These are phyloP conservation scores for Steromphala cineraria DNA, from an alignment of 2,888 invertebrate species.

Conservation along the genomic window DNA sequence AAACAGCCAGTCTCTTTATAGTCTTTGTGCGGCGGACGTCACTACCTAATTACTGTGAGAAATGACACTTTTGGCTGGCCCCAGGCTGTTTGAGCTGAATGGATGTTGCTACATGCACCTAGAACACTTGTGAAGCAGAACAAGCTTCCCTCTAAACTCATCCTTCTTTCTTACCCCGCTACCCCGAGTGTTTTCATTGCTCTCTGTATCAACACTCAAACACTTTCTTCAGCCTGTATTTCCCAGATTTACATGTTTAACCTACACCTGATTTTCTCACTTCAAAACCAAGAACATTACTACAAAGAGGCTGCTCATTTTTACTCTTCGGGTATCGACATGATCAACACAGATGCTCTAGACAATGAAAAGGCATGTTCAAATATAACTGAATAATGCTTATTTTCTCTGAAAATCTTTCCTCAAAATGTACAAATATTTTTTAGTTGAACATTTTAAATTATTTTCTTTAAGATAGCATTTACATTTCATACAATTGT, in stretches of 20 bases:
- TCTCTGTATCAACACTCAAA: not conserved
- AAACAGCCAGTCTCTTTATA: conserved; percentile 14
- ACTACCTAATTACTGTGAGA: conserved; percentile 14
- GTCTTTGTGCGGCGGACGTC: not conserved
- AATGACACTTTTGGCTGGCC: not conserved
- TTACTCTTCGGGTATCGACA: no score
- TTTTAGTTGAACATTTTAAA: no score
- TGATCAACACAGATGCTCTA: no score
- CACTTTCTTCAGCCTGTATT: not conserved
- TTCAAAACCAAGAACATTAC: no score
- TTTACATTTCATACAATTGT: no score
- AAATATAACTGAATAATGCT: no score
- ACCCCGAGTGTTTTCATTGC: not conserved
- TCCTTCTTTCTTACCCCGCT: not conserved
- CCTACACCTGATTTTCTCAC: no score
- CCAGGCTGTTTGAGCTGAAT: not conserved
- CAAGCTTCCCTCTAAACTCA: not conserved
- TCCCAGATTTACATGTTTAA: not conserved
- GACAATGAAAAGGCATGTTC: no score
- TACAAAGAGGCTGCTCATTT: no score
- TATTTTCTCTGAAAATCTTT: no score
- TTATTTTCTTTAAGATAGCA: no score
- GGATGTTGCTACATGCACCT: not conserved
- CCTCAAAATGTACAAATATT: no score
- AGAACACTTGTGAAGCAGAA: not conserved